Evolutionary conservation across 2,113 vertebrate genomes (phyloP).

Genomic region (Gracilinanus agilis): DNA sequence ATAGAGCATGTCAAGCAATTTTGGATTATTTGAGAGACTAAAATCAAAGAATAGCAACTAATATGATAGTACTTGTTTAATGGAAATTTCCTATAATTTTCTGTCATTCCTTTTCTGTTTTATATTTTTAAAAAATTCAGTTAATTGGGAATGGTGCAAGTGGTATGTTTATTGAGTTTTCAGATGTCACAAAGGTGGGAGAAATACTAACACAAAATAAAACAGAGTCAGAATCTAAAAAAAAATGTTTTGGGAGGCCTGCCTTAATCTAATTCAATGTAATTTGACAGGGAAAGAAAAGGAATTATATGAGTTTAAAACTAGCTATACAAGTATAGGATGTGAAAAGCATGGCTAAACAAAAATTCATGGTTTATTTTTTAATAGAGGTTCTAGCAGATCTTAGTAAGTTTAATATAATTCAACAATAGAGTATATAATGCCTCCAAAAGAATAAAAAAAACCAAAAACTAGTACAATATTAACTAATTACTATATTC

Average conservation of each 20-base stretch:
- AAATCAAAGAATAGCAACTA: not conserved
- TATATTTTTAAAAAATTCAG: not conserved
- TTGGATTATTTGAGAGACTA: not conserved
- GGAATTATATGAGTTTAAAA: not conserved
- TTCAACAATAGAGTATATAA: not conserved
- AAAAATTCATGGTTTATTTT: not conserved
- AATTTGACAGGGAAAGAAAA: not conserved
- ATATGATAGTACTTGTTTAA: not conserved
- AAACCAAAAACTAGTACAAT: not conserved
- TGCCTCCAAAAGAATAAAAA: not conserved
- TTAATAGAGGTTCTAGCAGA: not conserved
- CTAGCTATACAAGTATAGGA: not conserved
- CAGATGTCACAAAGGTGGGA: not conserved
- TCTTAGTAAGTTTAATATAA: not conserved
- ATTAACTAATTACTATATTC: not conserved
- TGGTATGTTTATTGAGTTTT: not conserved
- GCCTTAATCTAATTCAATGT: not conserved
- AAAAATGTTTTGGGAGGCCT: no score
- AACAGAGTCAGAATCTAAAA: no score
- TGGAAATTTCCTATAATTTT: not conserved
- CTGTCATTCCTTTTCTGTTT: not conserved
- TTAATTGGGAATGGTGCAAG: not conserved
- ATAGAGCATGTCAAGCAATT: not conserved
- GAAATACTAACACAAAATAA: not conserved
- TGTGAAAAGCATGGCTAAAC: not conserved